Base-by-base conservation (phyloP, 2,888 invertebrate genomes). In the Synanthedon andrenaeformis region DNA sequence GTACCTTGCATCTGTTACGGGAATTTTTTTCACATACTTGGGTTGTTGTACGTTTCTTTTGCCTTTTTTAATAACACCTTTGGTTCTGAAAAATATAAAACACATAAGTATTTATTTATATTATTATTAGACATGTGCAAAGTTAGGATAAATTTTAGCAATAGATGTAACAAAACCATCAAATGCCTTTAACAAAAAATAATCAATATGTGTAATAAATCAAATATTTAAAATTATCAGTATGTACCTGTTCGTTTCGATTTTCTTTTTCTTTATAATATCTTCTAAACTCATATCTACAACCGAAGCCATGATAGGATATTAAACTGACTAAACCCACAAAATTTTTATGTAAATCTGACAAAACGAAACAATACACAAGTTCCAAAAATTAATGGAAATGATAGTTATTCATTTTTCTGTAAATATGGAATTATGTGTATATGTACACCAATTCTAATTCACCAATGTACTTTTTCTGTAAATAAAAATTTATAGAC, bases 1-100 rank as follows among this genome's bases (percentile, higher is more conserved):
- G 61, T 93, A 90, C 52, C 95, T 89, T 14, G 94, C 95, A 86
- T 95, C 95, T 3, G 82, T 77, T 41, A 88, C 60, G 49, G 68
- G 65, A 17, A 65, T 49, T 55, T 67, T 70, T 51, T 59, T 45
- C 45, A 13, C n/a, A 8, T 8, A 35, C 3, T n/a, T n/a, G n/a
- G 45, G n/a, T n/a, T n/a, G 13, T 13, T 45, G 45, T 14, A 45
- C 45, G 14, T 12, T 45, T 3, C 11, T 6, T 14, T 45, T 45
- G 45, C 14, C 14, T 12, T 14, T 45, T 45, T 45, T 45, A 45
- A 45, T 3, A 45, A 12, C 11, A 45, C 45, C 45, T 45, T 45
- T 45, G 2, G 45, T 45, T 45, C 45, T 45, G n/a, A 45, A 14
- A n/a, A n/a, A 42, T 42, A 3, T 5, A n/a, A 3, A n/a, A 42